phyloP scores from a whole-genome alignment of 2,888 invertebrate genomes.

The Zhuqinia jingwanae region DNA sequence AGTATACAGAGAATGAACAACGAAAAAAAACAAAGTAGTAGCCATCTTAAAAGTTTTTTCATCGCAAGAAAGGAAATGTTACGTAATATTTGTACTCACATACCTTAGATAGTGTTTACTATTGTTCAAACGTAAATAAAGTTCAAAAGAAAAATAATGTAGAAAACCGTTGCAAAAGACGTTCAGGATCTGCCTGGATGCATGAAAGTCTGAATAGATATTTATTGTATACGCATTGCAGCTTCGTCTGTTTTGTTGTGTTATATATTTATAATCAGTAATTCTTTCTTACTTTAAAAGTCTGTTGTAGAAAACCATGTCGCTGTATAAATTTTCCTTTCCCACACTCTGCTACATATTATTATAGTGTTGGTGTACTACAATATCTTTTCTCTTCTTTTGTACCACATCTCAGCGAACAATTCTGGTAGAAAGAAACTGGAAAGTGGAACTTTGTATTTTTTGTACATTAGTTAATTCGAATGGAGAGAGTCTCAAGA shows the following conservation, averaged over 20 bases:
- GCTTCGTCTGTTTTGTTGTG: slow-evolving; percentile 50
- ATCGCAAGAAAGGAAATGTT: no score
- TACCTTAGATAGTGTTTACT: no score
- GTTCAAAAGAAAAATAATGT: background rate
- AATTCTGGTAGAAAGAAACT: no score
- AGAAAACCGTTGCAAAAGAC: background rate
- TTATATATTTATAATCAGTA: slow-evolving; percentile 56
- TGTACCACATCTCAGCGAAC: no score
- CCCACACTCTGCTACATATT: background rate
- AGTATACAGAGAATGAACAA: no score
- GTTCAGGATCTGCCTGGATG: no score
- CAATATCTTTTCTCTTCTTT: background rate
- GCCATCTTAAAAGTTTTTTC: background rate
- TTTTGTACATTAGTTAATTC: no score
- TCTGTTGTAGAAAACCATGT: background rate
- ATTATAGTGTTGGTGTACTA: no score
- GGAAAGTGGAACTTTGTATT: no score
- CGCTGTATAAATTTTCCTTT: background rate
- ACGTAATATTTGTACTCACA: no score
- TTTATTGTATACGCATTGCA: slow-evolving; percentile 62
- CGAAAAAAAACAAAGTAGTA: background rate
- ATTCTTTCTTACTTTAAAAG: background rate
- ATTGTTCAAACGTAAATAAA: background rate
- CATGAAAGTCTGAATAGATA: background rate
- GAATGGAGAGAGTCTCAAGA: no score